A percentile compares a stretch with the other conserved stretches of the same genome.
These are phyloP conservation scores for Heliconius ismenius DNA, from an alignment of 2,888 invertebrate genomes.

Conservation along the genomic window DNA sequence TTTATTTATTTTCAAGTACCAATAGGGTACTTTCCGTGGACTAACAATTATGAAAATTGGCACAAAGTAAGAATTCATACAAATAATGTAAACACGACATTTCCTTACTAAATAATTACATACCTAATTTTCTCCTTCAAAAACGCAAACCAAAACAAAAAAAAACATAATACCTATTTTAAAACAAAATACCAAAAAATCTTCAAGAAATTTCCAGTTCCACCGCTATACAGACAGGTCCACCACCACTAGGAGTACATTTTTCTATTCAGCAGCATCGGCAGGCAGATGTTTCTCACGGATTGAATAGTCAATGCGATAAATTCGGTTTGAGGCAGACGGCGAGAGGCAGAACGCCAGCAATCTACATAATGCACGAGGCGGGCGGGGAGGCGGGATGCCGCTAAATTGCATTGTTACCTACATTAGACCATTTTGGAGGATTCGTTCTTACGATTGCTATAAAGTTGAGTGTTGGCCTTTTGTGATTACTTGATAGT, in stretches of 20 bases:
- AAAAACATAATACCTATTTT: neutral
- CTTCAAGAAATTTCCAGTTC: constrained; percentile 49
- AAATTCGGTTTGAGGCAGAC: constrained; percentile 74
- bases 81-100: no score
- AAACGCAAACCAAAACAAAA: neutral
- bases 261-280: constrained; percentile 57
- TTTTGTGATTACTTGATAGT: neutral
- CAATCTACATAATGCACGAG: constrained; percentile 76
- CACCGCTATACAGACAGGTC: constrained; percentile 41
- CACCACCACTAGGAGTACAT: constrained; percentile 45
- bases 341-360: constrained; percentile 56
- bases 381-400: constrained; percentile 40
- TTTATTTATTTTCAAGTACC: no score
- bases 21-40: no score
- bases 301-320: constrained; percentile 79
- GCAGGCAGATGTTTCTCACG: constrained; percentile 71
- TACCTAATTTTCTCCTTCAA: neutral
- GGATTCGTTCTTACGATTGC: constrained; percentile 19
- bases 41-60: no score
- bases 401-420: constrained; percentile 48
- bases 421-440: constrained; percentile 38
- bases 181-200: neutral
- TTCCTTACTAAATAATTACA: no score
- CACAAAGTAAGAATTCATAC: no score
- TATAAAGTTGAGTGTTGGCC: constrained; percentile 13